Conservation (phyloP, 1,140 invertebrate species). For the Macrobrachium nipponense region DNA sequence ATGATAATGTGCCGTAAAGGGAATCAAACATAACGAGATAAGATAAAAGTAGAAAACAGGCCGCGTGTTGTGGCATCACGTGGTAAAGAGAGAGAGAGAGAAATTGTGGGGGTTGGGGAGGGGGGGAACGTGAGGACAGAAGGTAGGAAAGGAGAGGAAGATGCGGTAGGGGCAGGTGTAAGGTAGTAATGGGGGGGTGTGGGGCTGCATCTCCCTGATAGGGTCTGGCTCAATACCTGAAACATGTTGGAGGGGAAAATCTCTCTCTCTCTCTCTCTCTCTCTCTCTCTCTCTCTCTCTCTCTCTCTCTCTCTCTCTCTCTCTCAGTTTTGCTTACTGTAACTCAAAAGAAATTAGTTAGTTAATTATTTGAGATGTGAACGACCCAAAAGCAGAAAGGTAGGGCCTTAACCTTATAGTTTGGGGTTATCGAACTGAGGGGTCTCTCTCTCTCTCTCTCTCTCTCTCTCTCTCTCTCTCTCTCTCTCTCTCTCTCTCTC, state of each 20-base stretch:
- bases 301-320: constrained; percentile 22
- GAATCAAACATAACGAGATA: not conserved
- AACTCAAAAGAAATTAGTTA: not conserved
- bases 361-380: not conserved
- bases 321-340: not conserved
- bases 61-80: not conserved
- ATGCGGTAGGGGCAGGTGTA: not conserved
- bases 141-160: not conserved
- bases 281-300: constrained; percentile 15
- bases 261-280: constrained; percentile 22
- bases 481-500: constrained; percentile 24
- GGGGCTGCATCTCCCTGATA: not conserved
- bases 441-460: constrained; percentile 26
- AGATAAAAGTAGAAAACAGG: not conserved
- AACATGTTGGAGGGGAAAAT: not conserved
- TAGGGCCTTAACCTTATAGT: too few species aligned
- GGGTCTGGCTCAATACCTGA: not conserved
- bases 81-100: constrained; percentile 4
- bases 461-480: constrained; percentile 32
- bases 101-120: too few species aligned
- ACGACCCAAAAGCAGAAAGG: too few species aligned
- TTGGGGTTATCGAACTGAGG: too few species aligned
- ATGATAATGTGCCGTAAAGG: too few species aligned
- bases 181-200: too few species aligned
- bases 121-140: not conserved